phyloP scores from a whole-genome alignment of 2,113 vertebrate genomes.

The Oryzias melastigma region DNA sequence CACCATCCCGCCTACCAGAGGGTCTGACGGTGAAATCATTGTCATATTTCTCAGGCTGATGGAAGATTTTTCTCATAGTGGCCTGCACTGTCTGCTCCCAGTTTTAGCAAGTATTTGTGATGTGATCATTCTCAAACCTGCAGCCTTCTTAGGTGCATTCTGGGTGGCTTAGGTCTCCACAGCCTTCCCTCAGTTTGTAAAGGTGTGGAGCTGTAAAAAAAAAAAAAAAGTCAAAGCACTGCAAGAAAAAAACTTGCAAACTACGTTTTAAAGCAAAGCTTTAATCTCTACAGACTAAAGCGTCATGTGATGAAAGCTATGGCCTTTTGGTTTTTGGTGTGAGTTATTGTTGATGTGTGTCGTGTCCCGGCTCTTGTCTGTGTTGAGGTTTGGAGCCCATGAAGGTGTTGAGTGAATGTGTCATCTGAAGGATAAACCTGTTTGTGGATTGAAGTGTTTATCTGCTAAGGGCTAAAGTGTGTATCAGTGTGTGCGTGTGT shows the following conservation, averaged over 20 bases:
- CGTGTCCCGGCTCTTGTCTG: constrained; percentile 26
- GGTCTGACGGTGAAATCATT: constrained; percentile 50
- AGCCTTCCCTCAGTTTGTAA: constrained; percentile 11
- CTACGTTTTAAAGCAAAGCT: background rate
- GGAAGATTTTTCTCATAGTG: constrained; percentile 66
- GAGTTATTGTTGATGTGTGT: constrained; percentile 19
- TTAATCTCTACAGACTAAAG: background rate
- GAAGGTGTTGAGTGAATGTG: constrained; percentile 74
- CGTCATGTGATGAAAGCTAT: background rate
- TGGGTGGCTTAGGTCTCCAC: constrained; percentile 21
- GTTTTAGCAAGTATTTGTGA: constrained; percentile 63
- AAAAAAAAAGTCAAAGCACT: background rate
- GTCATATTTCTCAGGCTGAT: constrained; percentile 63
- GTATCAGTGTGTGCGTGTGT: constrained; percentile 11
- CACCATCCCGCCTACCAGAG: constrained; percentile 14
- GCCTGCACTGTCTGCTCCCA: constrained; percentile 60
- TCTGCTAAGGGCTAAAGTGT: constrained; percentile 16
- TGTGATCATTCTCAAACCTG: constrained; percentile 56
- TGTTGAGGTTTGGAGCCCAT: constrained; percentile 54
- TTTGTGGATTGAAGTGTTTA: constrained; percentile 63
- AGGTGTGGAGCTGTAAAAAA: background rate
- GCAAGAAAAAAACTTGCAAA: background rate
- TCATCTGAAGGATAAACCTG: constrained; percentile 57
- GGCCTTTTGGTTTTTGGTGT: background rate
- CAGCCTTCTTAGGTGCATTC: constrained; percentile 35